A percentile compares a stretch with the other conserved stretches of the same genome.
Conservation (phyloP, 2,888 invertebrate genomes). For the Pterostichus madidus region DNA sequence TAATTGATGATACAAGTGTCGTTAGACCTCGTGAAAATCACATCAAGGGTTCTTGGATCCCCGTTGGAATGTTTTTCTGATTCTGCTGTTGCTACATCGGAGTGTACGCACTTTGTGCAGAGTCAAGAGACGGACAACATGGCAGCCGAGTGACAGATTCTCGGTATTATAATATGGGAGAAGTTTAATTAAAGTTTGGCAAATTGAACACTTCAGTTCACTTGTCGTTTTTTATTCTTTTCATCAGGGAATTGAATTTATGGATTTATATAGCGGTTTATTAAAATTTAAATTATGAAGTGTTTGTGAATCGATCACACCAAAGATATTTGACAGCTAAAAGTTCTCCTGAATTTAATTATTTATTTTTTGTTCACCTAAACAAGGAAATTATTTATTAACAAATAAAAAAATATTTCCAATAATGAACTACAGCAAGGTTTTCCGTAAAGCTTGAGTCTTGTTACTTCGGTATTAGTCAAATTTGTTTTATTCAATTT, state of each 20-base stretch:
- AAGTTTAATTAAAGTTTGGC: constrained; percentile 44
- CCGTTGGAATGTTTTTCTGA: not conserved
- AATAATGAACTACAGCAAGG: too few species aligned
- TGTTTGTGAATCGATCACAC: not conserved
- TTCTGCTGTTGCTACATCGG: not conserved
- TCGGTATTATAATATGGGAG: constrained; percentile 35
- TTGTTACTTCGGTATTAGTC: too few species aligned
- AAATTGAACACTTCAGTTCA: constrained; percentile 39
- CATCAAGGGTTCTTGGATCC: constrained; percentile 14
- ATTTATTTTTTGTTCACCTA: constrained; percentile 29
- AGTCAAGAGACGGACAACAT: not conserved
- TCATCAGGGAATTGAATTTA: constrained; percentile 15
- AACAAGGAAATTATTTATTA: too few species aligned
- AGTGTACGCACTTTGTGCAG: not conserved
- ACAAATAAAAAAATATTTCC: too few species aligned
- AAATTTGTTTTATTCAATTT: too few species aligned
- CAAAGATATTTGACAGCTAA: constrained; percentile 21
- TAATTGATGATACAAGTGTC: constrained; percentile 46
- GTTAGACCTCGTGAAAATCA: constrained; percentile 31
- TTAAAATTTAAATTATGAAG: constrained; percentile 47
- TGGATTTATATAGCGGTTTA: constrained; percentile 47
- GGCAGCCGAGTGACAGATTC: not conserved
- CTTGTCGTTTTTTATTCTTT: constrained; percentile 45
- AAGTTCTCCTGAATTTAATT: constrained; percentile 37
- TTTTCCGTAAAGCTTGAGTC: too few species aligned